Evolutionary conservation across 2,113 vertebrate genomes (phyloP).

Genomic region (Ursus arctos): DNA sequence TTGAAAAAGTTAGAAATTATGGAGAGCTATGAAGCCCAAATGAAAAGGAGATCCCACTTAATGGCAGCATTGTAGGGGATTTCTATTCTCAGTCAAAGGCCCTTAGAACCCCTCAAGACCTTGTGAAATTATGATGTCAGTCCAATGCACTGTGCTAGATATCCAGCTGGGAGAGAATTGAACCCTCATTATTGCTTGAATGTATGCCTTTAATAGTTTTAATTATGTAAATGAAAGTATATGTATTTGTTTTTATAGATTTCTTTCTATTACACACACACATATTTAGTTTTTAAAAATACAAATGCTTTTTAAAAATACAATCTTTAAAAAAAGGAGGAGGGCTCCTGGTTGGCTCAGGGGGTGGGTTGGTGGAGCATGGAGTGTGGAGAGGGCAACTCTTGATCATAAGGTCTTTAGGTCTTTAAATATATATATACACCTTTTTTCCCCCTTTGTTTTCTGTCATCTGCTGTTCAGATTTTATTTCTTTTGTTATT

Average conservation of each 20-base stretch:
- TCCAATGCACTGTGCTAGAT: not conserved
- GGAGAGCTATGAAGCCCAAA: not conserved
- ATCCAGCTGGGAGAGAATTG: not conserved
- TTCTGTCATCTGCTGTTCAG: not conserved
- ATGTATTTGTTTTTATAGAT: not conserved
- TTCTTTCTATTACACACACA: not conserved
- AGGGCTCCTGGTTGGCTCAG: not conserved
- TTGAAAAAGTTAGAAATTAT: not conserved
- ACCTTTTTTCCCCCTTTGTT: not conserved
- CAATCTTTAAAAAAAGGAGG: not conserved
- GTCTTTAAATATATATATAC: not conserved
- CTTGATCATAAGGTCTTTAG: not conserved
- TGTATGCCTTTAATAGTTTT: not conserved
- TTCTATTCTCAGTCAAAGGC: not conserved
- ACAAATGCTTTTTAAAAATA: not conserved
- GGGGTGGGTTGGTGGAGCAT: not conserved
- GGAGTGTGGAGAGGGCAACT: not conserved
- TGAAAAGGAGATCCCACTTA: not conserved
- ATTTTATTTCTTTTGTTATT: not conserved
- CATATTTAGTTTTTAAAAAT: not conserved
- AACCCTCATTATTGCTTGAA: not conserved
- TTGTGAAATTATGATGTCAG: not conserved
- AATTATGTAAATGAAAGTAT: not conserved
- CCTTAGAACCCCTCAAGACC: not conserved
- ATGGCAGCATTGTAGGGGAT: not conserved